A percentile compares a stretch with the other conserved stretches of the same genome.
Evolutionary conservation across 2,888 invertebrate genomes (phyloP).

Genomic region (Euclidia mi): DNA sequence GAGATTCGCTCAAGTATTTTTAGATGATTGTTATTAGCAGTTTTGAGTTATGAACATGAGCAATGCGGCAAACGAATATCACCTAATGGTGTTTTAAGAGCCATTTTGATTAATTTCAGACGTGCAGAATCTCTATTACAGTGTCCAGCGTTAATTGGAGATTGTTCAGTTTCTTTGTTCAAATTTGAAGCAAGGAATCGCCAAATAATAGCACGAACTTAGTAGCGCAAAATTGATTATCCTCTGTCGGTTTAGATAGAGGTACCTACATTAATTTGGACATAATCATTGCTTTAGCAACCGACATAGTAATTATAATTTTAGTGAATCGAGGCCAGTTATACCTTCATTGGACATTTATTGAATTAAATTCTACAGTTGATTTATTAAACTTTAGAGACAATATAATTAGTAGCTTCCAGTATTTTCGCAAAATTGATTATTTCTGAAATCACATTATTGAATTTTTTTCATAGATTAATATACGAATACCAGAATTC

Average conservation of each 20-base stretch:
- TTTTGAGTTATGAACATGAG: constrained; percentile 62
- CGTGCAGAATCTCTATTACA: constrained; percentile 41
- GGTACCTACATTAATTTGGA: no score
- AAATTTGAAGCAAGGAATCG: constrained; percentile 36
- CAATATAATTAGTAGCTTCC: no score
- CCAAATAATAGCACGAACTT: constrained; percentile 14
- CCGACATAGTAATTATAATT: no score
- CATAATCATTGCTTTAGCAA: no score
- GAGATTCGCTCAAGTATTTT: constrained; percentile 72
- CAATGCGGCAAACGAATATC: constrained; percentile 56
- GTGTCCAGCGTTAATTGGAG: constrained; percentile 40
- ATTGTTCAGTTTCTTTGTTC: constrained; percentile 30
- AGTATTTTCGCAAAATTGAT: constrained; percentile 27
- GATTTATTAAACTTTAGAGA: no score
- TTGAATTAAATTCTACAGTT: no score
- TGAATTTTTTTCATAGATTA: no score
- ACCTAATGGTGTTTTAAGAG: constrained; percentile 76
- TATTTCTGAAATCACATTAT: no score
- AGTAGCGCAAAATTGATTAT: not conserved
- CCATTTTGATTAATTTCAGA: constrained; percentile 60
- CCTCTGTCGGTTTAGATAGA: no score
- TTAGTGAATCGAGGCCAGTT: no score
- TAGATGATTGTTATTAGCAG: constrained; percentile 72
- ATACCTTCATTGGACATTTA: no score
- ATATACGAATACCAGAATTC: no score